phyloP scores from a whole-genome alignment of 2,113 vertebrate species.

The Paratilapia polleni region DNA sequence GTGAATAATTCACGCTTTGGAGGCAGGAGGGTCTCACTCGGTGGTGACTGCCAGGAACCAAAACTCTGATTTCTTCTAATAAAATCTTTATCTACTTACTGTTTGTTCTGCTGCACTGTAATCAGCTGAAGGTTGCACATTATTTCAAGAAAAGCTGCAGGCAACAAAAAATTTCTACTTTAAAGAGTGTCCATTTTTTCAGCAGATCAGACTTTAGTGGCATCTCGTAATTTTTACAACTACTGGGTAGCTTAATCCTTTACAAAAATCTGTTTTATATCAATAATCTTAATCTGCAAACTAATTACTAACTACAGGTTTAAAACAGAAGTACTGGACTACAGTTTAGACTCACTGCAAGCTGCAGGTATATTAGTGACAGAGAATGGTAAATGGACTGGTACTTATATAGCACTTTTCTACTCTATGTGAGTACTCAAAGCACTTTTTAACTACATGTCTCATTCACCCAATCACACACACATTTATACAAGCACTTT shows the following conservation, averaged over 20 bases:
- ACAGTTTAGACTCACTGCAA: not conserved
- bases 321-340: not conserved
- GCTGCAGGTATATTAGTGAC: not conserved
- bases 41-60: not conserved
- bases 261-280: not conserved
- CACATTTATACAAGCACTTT: no score
- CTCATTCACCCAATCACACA: no score
- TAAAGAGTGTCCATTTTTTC: not conserved
- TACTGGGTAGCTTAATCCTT: not conserved
- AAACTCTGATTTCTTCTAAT: constrained; percentile 3
- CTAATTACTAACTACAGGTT: not conserved
- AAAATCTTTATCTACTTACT: not conserved
- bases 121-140: not conserved
- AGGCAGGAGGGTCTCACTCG: not conserved
- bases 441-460: no score
- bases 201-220: not conserved
- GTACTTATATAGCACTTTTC: no score
- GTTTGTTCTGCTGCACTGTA: not conserved
- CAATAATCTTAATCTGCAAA: not conserved
- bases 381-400: no score
- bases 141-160: not conserved
- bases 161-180: not conserved
- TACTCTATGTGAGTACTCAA: no score
- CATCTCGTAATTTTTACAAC: not conserved
- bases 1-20: constrained; percentile 30